phyloP scores from a whole-genome alignment of 2,113 vertebrate genomes.

The Phalacrocorax carbo region DNA sequence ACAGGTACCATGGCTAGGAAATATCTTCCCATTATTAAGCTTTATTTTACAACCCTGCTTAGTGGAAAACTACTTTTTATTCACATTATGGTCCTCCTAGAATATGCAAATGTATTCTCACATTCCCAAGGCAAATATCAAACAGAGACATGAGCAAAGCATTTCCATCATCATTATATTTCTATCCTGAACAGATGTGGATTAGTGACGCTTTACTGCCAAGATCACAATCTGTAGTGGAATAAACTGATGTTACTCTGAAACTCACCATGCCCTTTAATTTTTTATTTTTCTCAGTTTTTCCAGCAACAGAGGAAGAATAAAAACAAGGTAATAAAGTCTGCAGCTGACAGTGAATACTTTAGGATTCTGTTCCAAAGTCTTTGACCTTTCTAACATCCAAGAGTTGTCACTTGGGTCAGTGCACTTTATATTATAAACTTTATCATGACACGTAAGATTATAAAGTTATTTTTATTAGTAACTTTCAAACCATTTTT shows the following conservation, averaged over 20 bases:
- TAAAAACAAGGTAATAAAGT: not conserved
- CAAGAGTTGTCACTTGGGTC: not conserved
- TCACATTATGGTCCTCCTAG: not conserved
- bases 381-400: not conserved
- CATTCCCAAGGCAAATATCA: slow-evolving; percentile 48
- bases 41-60: not conserved
- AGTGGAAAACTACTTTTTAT: not conserved
- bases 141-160: slow-evolving; percentile 17
- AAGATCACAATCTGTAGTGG: slow-evolving; percentile 19
- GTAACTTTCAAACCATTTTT: not conserved
- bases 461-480: not conserved
- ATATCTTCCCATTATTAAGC: not conserved
- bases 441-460: not conserved
- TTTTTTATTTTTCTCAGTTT: not conserved
- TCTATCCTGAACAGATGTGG: slow-evolving; percentile 43
- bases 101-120: slow-evolving; percentile 18
- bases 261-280: not conserved
- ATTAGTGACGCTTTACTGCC: slow-evolving; percentile 48
- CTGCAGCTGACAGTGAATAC: not conserved
- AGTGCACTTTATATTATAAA: not conserved
- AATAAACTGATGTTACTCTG: slow-evolving; percentile 22
- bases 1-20: not conserved
- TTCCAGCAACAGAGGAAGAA: not conserved
- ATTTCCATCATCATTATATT: slow-evolving; percentile 48
- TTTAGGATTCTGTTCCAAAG: not conserved